A percentile compares a stretch with the other conserved stretches of the same genome.
These are phyloP conservation scores for Propithecus coquereli DNA, from an alignment of 2,113 vertebrate species.

Conservation along the genomic window DNA sequence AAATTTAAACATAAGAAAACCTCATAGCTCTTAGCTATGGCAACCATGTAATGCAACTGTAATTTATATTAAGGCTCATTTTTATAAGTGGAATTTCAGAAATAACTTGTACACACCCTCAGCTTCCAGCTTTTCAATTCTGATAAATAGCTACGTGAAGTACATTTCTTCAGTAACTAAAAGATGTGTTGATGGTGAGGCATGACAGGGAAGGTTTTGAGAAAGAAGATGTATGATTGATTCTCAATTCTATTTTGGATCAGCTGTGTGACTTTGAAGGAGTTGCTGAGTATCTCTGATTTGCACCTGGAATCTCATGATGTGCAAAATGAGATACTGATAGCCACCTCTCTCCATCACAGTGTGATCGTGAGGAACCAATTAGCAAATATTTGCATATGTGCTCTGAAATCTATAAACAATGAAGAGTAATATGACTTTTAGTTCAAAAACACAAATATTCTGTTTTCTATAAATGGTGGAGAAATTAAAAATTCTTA, in stretches of 20 bases:
- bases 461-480: background rate
- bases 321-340: background rate
- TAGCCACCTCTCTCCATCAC: background rate
- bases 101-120: slow-evolving; percentile 51
- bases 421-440: background rate
- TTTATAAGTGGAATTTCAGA: slow-evolving; percentile 73
- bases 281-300: background rate
- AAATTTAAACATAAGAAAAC: slow-evolving; percentile 75
- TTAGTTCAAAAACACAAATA: background rate
- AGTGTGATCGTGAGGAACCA: background rate
- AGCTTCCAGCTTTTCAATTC: slow-evolving; percentile 59
- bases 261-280: background rate
- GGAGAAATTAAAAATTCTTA: slow-evolving; percentile 1
- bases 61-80: slow-evolving; percentile 69
- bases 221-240: background rate
- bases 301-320: background rate
- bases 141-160: slow-evolving; percentile 58
- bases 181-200: background rate
- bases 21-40: slow-evolving; percentile 73
- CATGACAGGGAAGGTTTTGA: background rate
- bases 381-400: background rate
- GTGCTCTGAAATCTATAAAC: background rate
- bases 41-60: slow-evolving; percentile 54
- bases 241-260: background rate
- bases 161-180: slow-evolving; percentile 3